Evolutionary conservation across 2,888 invertebrate genomes (phyloP), one percentile per base, ranked within the genome.

Genomic region (Dasysyrphus tricinctus): DNA sequence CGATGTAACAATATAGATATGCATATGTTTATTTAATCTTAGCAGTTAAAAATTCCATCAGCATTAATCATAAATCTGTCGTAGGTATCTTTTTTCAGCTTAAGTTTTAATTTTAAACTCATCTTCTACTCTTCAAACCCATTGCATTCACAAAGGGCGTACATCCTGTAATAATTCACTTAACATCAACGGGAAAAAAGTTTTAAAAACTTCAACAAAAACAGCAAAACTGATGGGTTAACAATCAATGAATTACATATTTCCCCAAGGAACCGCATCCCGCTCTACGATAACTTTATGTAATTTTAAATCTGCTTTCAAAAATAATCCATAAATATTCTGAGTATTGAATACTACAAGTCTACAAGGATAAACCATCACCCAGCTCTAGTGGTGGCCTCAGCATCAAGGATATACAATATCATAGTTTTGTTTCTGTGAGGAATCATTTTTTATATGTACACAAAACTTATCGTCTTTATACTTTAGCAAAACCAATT

Each of bases 301-400:
- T 77, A 63, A 42, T 44, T 24, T 80, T 8, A 47, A 69, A 67
- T 76, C 80, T 65, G 37, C 32, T 72, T 37, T 37, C 19, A 5
- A 37, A 37, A 73, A 42, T 77, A 80, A 69, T 61, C 57, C 72
- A 73, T 73, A 59, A 75, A 72, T 70, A 34, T 74, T 32, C 80
- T 7, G 19, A 56, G 77, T 51, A 85, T 85, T 69, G 69, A 74
- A 73, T 85, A 73, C 37, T 63, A 74, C 39, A 85, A 37, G 24
- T 69, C 37, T 63, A 74, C 39, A 85, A 37, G 24, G 39, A 76
- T 37, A 51, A 69, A 72, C 39, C 51, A 51, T 14, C 42, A 24
- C 14, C 32, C 47, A 57, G 24, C 24, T 3, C 24, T 24, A 24
- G 24, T 24, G 24, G 24, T 24, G 3, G 24, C 59, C 16, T 57